A percentile compares a stretch with the other conserved stretches of the same genome.
These are phyloP conservation scores for Misgurnus mizolepis DNA, from an alignment of 2,113 vertebrate species.

Conservation along the genomic window DNA sequence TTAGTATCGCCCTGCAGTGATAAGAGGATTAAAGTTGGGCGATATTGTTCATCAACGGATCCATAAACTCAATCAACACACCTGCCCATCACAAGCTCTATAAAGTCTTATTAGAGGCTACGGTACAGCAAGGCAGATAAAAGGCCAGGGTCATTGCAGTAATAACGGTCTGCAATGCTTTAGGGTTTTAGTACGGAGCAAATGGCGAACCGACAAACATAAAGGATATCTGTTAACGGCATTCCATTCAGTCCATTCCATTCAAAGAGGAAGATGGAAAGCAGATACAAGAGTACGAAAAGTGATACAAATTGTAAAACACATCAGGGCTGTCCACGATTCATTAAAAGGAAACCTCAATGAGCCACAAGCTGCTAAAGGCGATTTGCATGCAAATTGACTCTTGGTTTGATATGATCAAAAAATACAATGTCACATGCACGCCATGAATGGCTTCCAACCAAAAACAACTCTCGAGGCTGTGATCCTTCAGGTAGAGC, in stretches of 20 bases:
- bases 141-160: slow-evolving; percentile 55
- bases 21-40: slow-evolving; percentile 61
- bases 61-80: slow-evolving; percentile 66
- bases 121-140: slow-evolving; percentile 61
- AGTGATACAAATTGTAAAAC: slow-evolving; percentile 30
- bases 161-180: slow-evolving; percentile 59
- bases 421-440: slow-evolving; percentile 9
- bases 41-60: slow-evolving; percentile 70
- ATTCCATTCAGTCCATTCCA: background rate
- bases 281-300: background rate
- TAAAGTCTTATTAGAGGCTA: slow-evolving; percentile 72
- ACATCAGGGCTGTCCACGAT: background rate
- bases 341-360: slow-evolving; percentile 3
- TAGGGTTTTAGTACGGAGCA: slow-evolving; percentile 54
- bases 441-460: slow-evolving; percentile 1
- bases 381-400: slow-evolving; percentile 38
- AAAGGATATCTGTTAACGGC: slow-evolving; percentile 40
- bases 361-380: slow-evolving; percentile 30
- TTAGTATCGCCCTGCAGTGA: slow-evolving; percentile 59
- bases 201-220: slow-evolving; percentile 46
- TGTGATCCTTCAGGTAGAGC: slow-evolving; percentile 43
- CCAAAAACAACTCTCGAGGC: slow-evolving; percentile 42
- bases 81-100: slow-evolving; percentile 52
- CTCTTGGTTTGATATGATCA: slow-evolving; percentile 34
- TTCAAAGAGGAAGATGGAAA: background rate